phyloP scores from a whole-genome alignment of 2,888 invertebrate genomes.

The Hetaerina titia region DNA sequence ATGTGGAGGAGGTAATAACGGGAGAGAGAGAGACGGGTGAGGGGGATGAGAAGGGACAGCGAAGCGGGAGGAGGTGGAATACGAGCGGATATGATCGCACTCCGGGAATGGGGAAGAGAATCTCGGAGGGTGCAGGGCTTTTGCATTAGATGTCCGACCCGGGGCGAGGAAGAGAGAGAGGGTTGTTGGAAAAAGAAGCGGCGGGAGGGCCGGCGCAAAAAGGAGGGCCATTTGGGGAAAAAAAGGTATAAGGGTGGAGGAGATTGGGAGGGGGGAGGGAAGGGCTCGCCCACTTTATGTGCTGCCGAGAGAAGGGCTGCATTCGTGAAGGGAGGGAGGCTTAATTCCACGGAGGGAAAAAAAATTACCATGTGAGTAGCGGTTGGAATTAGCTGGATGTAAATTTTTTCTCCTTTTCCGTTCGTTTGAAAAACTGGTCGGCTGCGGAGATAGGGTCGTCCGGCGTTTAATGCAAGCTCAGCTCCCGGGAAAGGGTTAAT shows the following conservation, averaged over 20 bases:
- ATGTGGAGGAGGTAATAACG: not conserved
- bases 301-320: not conserved
- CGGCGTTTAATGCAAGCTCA: constrained; percentile 26
- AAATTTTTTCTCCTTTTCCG: constrained; percentile 48
- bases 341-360: not conserved
- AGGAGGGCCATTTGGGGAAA: not conserved
- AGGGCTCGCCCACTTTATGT: no score
- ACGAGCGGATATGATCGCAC: not conserved
- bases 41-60: not conserved
- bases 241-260: not conserved
- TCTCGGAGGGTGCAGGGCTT: not conserved
- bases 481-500: constrained; percentile 27
- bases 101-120: not conserved
- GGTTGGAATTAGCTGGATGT: constrained; percentile 55
- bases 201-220: constrained; percentile 16
- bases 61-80: not conserved
- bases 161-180: not conserved
- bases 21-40: not conserved
- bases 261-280: not conserved
- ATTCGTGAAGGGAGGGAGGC: not conserved
- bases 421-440: constrained; percentile 13
- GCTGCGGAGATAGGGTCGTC: constrained; percentile 1
- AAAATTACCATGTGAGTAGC: constrained; percentile 50
- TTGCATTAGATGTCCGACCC: not conserved
- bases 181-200: constrained; percentile 3